Conservation (phyloP, 2,888 invertebrate genomes). For the Palloptera scutellata region DNA sequence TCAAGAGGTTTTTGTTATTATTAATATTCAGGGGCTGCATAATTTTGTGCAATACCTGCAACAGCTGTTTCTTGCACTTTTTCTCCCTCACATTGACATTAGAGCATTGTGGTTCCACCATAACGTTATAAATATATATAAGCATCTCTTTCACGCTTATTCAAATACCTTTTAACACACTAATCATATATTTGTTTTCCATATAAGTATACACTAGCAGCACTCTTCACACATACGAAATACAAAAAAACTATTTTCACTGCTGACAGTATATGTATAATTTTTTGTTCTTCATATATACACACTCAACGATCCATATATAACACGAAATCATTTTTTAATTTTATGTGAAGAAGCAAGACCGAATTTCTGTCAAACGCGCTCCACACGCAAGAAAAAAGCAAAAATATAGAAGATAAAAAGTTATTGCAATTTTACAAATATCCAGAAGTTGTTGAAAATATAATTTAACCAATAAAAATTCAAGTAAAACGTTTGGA, state of each 20-base stretch:
- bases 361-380: neutral
- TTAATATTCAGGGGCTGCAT: too few relatives aligned
- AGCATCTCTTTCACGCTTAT: constrained; percentile 1
- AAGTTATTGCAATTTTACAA: constrained; percentile 12
- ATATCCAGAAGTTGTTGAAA: constrained; percentile 18
- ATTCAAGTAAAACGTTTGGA: constrained; percentile 28
- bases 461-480: constrained; percentile 3
- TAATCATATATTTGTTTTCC: too few relatives aligned
- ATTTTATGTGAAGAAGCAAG: constrained; percentile 19
- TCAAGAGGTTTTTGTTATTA: too few relatives aligned
- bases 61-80: too few relatives aligned
- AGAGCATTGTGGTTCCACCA: too few relatives aligned
- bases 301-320: constrained; percentile 3
- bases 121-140: neutral
- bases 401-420: neutral
- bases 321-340: constrained; percentile 14
- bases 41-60: too few relatives aligned
- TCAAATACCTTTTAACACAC: neutral
- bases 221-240: neutral
- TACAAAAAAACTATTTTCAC: neutral
- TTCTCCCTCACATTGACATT: too few relatives aligned
- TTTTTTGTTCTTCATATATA: constrained; percentile 1
- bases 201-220: too few relatives aligned
- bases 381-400: constrained; percentile 8
- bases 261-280: neutral